A percentile compares a stretch with the other conserved stretches of the same genome.
These are phyloP conservation scores for Pleuronectes platessa DNA, from an alignment of 2,113 vertebrate genomes.

Conservation along the genomic window DNA sequence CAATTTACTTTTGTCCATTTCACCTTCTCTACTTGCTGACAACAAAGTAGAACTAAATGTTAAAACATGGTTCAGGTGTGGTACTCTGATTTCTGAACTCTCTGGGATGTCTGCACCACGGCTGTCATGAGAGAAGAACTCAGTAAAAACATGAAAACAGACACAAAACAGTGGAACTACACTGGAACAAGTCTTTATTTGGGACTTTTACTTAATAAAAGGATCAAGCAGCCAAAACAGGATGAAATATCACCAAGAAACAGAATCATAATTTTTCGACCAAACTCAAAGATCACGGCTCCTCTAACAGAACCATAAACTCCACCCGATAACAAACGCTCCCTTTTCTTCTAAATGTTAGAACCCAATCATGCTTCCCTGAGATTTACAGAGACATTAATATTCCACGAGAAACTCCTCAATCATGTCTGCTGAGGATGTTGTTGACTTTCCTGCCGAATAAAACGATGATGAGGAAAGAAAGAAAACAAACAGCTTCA, in stretches of 20 bases:
- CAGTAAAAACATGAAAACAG: background rate
- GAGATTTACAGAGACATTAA: conserved; percentile 38
- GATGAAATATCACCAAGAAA: conserved; percentile 1
- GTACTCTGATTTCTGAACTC: too few relatives aligned
- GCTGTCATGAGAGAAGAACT: too few relatives aligned
- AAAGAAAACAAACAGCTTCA: background rate
- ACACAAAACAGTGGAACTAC: background rate
- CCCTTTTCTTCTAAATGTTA: too few relatives aligned
- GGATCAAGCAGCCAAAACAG: conserved; percentile 45
- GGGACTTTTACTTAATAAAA: conserved; percentile 69
- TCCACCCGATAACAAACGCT: background rate
- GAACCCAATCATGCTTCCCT: conserved; percentile 38
- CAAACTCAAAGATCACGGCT: background rate
- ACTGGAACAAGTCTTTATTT: conserved; percentile 22
- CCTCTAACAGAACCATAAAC: conserved; percentile 1
- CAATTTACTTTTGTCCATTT: too few relatives aligned
- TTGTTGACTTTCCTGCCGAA: background rate
- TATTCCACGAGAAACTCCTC: background rate
- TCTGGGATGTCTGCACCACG: too few relatives aligned
- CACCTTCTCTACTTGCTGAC: too few relatives aligned
- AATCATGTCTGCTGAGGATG: background rate
- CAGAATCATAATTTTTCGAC: background rate
- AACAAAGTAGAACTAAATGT: too few relatives aligned
- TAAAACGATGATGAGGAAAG: background rate
- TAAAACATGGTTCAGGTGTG: too few relatives aligned